A percentile compares a stretch with the other conserved stretches of the same genome.
Evolutionary conservation across 2,888 invertebrate species (phyloP).

Genomic region (Luffia ferchaultella): DNA sequence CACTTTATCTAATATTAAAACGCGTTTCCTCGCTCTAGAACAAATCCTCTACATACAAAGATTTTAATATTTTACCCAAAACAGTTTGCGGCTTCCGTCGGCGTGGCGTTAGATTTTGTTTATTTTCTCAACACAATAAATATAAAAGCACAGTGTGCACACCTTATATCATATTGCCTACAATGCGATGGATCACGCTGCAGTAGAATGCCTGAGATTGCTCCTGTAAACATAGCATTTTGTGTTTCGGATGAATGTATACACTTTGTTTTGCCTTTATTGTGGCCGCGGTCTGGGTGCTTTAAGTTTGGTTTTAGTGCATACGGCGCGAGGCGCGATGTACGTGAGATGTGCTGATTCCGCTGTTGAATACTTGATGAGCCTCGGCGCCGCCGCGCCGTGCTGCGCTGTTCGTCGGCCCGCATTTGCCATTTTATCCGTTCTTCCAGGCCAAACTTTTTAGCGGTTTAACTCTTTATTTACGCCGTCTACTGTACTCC

Average conservation of each 20-base stretch:
- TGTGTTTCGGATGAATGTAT: too few species aligned
- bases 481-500: neutral
- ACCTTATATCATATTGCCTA: too few species aligned
- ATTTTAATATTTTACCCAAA: constrained; percentile 60
- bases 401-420: too few species aligned
- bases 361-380: constrained; percentile 35
- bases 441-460: neutral
- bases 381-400: neutral
- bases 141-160: too few species aligned
- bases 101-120: too few species aligned
- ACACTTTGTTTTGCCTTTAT: too few species aligned
- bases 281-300: too few species aligned
- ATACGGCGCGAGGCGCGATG: constrained; percentile 2
- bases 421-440: neutral
- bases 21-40: constrained; percentile 32
- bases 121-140: too few species aligned
- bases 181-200: too few species aligned
- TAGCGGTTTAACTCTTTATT: neutral
- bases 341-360: too few species aligned
- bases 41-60: constrained; percentile 48
- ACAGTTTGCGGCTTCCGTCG: constrained; percentile 47
- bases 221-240: too few species aligned
- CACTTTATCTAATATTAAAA: constrained; percentile 54
- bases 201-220: too few species aligned
- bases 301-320: constrained; percentile 49